A percentile compares a stretch with the other conserved stretches of the same genome.
Conservation (phyloP, 2,113 vertebrate species). For the Protomyctophum bolini region DNA sequence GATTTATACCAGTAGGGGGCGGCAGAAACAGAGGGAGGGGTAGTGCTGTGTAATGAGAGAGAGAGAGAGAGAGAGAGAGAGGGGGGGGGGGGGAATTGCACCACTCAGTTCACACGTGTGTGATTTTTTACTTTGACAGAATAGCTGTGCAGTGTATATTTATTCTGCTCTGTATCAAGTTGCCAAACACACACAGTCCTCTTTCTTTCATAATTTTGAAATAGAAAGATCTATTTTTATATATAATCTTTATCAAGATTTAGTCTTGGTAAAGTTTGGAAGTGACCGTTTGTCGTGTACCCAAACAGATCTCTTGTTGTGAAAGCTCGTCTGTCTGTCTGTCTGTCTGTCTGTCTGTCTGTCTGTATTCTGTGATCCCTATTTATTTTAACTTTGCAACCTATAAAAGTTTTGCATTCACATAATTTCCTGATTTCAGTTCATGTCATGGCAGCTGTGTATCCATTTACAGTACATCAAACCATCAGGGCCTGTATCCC, state of each 20-base stretch:
- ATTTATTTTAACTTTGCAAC: conserved; percentile 50
- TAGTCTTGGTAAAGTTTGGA: not conserved
- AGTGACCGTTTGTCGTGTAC: not conserved
- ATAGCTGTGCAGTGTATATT: not conserved
- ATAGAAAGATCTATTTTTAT: no score
- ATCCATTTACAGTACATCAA: conserved; percentile 72
- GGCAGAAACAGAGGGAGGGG: no score
- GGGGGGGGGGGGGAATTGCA: no score
- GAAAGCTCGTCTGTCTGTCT: not conserved
- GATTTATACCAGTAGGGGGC: no score
- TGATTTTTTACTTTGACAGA: no score
- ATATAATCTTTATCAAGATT: not conserved
- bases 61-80: no score
- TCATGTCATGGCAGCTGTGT: conserved; percentile 76
- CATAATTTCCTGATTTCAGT: conserved; percentile 79
- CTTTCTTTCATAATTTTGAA: no score
- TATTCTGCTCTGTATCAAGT: not conserved
- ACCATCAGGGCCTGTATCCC: conserved; percentile 71
- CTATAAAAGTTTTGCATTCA: conserved; percentile 49
- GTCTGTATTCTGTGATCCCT: conserved; percentile 22
- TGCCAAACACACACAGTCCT: not conserved
- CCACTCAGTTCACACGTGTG: no score
- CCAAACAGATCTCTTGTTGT: not conserved
- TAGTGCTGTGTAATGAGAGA: no score
- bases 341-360: no score